phyloP scores from a whole-genome alignment of 2,797 vertebrate genomes.

The Centropyge bicolor region DNA sequence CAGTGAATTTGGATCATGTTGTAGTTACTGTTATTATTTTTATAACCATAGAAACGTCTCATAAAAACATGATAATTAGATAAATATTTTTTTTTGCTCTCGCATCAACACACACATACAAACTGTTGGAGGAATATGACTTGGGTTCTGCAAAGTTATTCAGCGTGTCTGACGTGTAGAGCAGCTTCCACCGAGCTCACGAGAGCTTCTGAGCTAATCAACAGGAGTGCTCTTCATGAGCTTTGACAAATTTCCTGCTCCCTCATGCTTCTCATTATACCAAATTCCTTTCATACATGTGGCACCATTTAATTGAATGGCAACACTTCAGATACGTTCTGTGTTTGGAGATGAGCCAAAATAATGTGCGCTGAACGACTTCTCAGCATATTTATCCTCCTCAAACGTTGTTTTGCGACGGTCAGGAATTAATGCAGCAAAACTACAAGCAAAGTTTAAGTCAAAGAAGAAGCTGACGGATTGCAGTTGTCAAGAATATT shows the following conservation, averaged over 20 bases:
- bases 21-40: constrained; percentile 52
- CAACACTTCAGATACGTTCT: constrained; percentile 37
- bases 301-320: constrained; percentile 45
- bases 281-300: constrained; percentile 41
- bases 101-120: constrained; percentile 19
- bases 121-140: neutral
- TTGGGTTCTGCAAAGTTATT: constrained; percentile 30
- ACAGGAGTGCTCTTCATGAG: constrained; percentile 54
- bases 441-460: neutral
- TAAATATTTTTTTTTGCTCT: constrained; percentile 3
- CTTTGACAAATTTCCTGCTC: constrained; percentile 42
- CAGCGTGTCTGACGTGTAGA: constrained; percentile 32
- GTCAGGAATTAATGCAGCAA: neutral
- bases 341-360: constrained; percentile 31
- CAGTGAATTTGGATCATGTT: constrained; percentile 57
- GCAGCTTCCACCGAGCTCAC: constrained; percentile 48
- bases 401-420: constrained; percentile 7
- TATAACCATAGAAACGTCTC: constrained; percentile 23
- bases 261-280: constrained; percentile 38
- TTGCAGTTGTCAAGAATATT: neutral
- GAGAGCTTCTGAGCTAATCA: constrained; percentile 62
- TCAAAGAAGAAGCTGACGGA: neutral
- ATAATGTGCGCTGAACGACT: constrained; percentile 12
- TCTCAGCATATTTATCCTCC: constrained; percentile 23
- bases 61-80: constrained; percentile 28